Evolutionary conservation across 2,113 vertebrate genomes (phyloP).

Genomic region (Theristicus caerulescens): DNA sequence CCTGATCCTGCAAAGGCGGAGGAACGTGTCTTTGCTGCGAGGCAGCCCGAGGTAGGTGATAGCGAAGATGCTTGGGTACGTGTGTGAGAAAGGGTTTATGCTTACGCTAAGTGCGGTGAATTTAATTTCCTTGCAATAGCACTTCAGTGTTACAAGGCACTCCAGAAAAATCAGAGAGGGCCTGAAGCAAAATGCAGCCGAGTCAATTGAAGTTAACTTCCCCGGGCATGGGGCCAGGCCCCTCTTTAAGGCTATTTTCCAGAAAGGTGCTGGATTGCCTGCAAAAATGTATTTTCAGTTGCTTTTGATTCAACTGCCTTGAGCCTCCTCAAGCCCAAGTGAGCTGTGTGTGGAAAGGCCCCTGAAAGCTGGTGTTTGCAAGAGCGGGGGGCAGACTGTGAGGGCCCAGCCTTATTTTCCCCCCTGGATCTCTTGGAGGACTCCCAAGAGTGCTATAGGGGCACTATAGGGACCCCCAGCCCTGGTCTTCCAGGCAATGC

Average conservation of each 20-base stretch:
- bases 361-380: not conserved
- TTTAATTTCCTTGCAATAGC: not conserved
- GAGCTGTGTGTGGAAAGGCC: not conserved
- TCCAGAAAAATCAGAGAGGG: slow-evolving; percentile 36
- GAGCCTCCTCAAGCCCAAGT: not conserved
- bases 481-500: not conserved
- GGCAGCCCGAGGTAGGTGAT: not conserved
- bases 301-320: not conserved
- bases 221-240: not conserved
- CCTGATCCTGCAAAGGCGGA: rapidly evolving
- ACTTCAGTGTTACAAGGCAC: not conserved
- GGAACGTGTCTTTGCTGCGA: rapidly evolving
- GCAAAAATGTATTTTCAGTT: not conserved
- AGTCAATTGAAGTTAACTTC: slow-evolving; percentile 56
- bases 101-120: not conserved
- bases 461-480: not conserved
- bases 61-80: not conserved
- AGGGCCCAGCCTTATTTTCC: not conserved
- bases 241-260: slow-evolving; percentile 23
- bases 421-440: not conserved
- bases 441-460: not conserved
- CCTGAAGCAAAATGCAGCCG: not conserved
- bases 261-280: not conserved
- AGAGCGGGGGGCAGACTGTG: not conserved
- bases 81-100: not conserved